Evolutionary conservation across 2,113 vertebrate genomes (phyloP).

Genomic region (Lycocorax pyrrhopterus): DNA sequence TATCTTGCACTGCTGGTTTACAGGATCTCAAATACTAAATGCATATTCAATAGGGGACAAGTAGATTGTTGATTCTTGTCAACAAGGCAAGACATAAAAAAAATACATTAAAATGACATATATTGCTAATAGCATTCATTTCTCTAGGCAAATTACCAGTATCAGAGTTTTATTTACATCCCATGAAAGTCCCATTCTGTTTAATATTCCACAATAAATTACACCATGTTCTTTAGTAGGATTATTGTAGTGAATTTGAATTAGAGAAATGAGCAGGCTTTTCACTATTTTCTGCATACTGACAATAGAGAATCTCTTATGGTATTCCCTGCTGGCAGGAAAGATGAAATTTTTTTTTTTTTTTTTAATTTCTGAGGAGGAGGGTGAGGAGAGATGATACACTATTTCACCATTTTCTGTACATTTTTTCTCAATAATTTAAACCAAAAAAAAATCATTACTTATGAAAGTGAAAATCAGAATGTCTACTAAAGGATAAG

Average conservation of each 20-base stretch:
- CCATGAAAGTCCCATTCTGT: not conserved
- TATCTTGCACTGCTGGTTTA: not conserved
- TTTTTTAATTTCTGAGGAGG: not conserved
- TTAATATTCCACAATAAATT: slow-evolving; percentile 37
- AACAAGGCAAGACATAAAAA: not conserved
- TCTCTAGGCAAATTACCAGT: not conserved
- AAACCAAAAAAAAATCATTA: not conserved
- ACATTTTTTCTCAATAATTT: not conserved
- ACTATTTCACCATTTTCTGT: not conserved
- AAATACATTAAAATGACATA: not conserved
- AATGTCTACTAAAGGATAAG: not conserved
- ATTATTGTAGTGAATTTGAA: slow-evolving; percentile 2
- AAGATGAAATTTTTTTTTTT: slow-evolving; percentile 21
- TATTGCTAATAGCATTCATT: not conserved
- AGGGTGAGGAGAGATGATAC: not conserved
- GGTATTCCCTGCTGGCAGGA: slow-evolving; percentile 19
- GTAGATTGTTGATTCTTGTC: slow-evolving; percentile 1
- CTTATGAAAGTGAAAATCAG: not conserved
- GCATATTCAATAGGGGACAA: not conserved
- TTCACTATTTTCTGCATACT: slow-evolving; percentile 23
- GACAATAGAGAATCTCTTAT: slow-evolving; percentile 13
- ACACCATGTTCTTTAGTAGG: not conserved
- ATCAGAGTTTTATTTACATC: slow-evolving; percentile 20
- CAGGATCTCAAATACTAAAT: not conserved
- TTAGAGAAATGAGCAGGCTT: not conserved